Base-by-base conservation (phyloP, 2,888 invertebrate species). In the Drosophila planitibia region DNA sequence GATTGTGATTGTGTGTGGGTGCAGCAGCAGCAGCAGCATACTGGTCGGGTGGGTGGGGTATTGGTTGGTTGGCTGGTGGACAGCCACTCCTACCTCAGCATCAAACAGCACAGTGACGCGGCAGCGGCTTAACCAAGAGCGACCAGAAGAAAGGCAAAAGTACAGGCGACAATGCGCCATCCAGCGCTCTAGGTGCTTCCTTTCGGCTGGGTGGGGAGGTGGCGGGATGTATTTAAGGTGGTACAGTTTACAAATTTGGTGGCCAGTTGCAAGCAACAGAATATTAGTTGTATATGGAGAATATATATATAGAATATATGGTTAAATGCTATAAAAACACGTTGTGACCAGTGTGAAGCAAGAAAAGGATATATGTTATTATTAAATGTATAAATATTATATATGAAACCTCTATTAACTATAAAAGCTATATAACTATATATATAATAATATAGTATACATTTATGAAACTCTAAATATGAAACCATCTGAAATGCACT, bases 71-170 rank as follows among this genome's bases (percentile, higher is more conserved):
- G 58, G 5, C 28, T 22, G 49, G 35, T 63, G 53, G 47, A 22
- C 73, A 54, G 30, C 25, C 59, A 69, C 57, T 58, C 53, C 25
- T 19, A n/a, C 28, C 37, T 55, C 37, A 75, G 82, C 87, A 81
- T 76, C 84, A 82, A 84, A 74, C 65, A 70, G 70, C 75, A 47
- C 16, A 70, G 64, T 58, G 63, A 51, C 47, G 51, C 30, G n/a
- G 49, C 60, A 10, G 58, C 74, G 79, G 82, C 85, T 87, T 82
- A 85, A 70, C 85, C 78, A 67, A 83, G 75, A 85, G 88, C 82
- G 69, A 85, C 82, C 73, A 83, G 73, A 70, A 83, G 74, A 74
- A 81, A 77, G 61, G 59, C 76, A 76, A 76, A 69, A 72, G 81
- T 57, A 62, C 66, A 68, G 70, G 63, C 84, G 81, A 73, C 80